A percentile compares a stretch with the other conserved stretches of the same genome.
Evolutionary conservation across 2,797 vertebrate genomes (phyloP).

Genomic region (Psittacula derbiana): DNA sequence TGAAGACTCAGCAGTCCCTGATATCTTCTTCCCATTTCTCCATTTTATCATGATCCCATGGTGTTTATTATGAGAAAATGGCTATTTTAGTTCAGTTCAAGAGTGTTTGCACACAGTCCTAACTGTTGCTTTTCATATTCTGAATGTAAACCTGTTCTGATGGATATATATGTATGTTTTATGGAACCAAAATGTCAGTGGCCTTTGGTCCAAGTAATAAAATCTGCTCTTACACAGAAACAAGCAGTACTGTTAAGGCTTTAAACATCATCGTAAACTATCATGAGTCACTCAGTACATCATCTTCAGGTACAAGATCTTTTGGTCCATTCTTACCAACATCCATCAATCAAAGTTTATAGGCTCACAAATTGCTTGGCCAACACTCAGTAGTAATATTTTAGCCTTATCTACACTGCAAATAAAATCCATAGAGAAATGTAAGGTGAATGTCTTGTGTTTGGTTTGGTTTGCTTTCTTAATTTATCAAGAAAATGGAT

Average conservation of each 20-base stretch:
- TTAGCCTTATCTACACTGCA: constrained; percentile 43
- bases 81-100: background rate
- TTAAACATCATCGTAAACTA: constrained; percentile 71
- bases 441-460: background rate
- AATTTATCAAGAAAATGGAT: constrained; percentile 11
- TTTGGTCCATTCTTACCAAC: constrained; percentile 41
- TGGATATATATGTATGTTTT: constrained; percentile 52
- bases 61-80: background rate
- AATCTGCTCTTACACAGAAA: constrained; percentile 67
- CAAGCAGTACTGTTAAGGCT: constrained; percentile 64
- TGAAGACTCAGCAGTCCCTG: background rate
- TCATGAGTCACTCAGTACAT: constrained; percentile 66
- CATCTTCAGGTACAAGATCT: constrained; percentile 63
- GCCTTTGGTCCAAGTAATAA: constrained; percentile 69
- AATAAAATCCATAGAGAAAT: constrained; percentile 26
- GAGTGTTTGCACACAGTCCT: background rate
- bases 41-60: background rate
- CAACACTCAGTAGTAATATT: constrained; percentile 45
- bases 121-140: constrained; percentile 30
- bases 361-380: constrained; percentile 63
- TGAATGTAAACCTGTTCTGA: constrained; percentile 42
- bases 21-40: background rate
- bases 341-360: constrained; percentile 69
- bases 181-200: constrained; percentile 66
- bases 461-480: background rate